phyloP scores from a whole-genome alignment of 1,140 invertebrate genomes.

The Melipona quadrifasciata region DNA sequence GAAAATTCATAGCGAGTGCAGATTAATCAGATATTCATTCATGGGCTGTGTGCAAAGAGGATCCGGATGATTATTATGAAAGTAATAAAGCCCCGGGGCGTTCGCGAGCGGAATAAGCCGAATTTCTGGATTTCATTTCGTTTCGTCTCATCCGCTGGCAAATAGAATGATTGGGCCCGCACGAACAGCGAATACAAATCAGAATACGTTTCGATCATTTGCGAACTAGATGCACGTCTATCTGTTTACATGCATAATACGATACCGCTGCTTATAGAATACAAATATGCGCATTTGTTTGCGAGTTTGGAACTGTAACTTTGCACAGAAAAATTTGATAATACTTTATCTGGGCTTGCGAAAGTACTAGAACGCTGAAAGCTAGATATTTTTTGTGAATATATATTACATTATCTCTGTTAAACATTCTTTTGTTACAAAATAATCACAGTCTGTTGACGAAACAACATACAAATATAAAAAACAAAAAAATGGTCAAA shows the following conservation, averaged over 20 bases:
- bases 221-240: slow-evolving; percentile 30
- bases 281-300: slow-evolving; percentile 14
- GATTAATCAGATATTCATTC: slow-evolving; percentile 43
- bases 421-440: no score
- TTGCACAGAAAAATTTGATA: no score
- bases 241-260: slow-evolving; percentile 24
- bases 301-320: neutral
- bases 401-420: no score
- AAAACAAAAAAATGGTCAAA: no score
- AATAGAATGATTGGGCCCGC: slow-evolving; percentile 61
- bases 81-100: slow-evolving; percentile 57
- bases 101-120: slow-evolving; percentile 60
- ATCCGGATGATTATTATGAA: slow-evolving; percentile 51
- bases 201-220: slow-evolving; percentile 58
- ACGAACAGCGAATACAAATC: slow-evolving; percentile 58
- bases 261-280: neutral
- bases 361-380: no score
- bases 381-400: no score
- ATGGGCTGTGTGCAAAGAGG: slow-evolving; percentile 30
- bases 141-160: slow-evolving; percentile 60
- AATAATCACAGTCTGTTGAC: no score
- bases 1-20: neutral
- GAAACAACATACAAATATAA: no score
- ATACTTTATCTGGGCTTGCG: no score
- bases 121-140: slow-evolving; percentile 66